phyloP scores from a whole-genome alignment of 2,797 vertebrate genomes.

The Spea hammondii region DNA sequence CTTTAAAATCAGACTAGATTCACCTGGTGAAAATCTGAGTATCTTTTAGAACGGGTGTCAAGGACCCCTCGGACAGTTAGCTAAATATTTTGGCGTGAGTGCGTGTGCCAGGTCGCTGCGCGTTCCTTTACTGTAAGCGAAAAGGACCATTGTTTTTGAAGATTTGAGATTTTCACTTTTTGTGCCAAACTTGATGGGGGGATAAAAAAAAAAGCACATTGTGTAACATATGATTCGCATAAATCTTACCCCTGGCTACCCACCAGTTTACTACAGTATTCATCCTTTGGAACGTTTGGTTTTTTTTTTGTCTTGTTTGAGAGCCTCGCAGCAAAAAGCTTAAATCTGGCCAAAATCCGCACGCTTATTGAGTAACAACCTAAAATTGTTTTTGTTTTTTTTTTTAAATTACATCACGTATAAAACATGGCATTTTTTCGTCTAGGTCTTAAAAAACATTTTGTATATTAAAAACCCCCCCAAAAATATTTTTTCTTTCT shows the following conservation, averaged over 20 bases:
- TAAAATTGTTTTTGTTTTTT: neutral
- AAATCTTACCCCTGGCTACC: constrained; percentile 30
- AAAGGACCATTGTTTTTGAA: constrained; percentile 36
- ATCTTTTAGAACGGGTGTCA: no score
- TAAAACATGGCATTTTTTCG: constrained; percentile 25
- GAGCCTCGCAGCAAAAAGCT: constrained; percentile 39
- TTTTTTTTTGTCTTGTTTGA: constrained; percentile 42
- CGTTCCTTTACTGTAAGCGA: constrained; percentile 14
- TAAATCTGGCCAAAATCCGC: constrained; percentile 31
- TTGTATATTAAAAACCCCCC: neutral
- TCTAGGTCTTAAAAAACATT: neutral
- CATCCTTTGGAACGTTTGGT: constrained; percentile 42
- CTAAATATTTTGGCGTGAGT: neutral
- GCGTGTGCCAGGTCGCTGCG: constrained; percentile 9
- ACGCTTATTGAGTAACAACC: constrained; percentile 46
- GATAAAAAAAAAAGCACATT: constrained; percentile 26
- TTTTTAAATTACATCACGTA: constrained; percentile 41
- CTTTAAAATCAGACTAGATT: neutral
- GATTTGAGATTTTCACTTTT: constrained; percentile 33
- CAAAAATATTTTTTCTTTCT: neutral
- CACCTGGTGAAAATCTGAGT: neutral
- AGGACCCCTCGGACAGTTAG: neutral
- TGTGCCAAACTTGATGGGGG: constrained; percentile 28
- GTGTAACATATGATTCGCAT: constrained; percentile 49
- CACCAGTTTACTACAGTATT: constrained; percentile 44